A percentile compares a stretch with the other conserved stretches of the same genome.
These are phyloP conservation scores for Chaetura pelagica DNA, from an alignment of 2,113 vertebrate genomes.

Conservation along the genomic window DNA sequence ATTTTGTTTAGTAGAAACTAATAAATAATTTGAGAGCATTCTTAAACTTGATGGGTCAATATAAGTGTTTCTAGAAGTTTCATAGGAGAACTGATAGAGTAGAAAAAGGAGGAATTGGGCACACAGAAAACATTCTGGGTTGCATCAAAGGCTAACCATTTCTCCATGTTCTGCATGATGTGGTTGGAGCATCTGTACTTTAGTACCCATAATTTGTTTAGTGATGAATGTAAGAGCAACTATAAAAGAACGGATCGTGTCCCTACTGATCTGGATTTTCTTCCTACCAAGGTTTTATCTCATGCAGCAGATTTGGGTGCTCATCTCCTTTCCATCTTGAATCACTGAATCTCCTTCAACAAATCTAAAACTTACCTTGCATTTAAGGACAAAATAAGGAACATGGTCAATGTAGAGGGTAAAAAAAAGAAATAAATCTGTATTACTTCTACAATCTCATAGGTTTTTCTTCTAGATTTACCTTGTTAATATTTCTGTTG, in stretches of 20 bases:
- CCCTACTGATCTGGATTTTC: not conserved
- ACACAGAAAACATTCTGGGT: not conserved
- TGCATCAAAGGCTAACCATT: not conserved
- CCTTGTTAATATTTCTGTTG: not conserved
- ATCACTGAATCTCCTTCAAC: not conserved
- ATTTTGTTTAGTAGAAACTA: not conserved
- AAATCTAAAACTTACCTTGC: not conserved
- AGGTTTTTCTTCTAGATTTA: not conserved
- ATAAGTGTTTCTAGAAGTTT: not conserved
- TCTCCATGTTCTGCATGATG: not conserved
- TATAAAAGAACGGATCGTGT: not conserved
- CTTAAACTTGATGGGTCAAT: not conserved
- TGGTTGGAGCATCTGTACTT: not conserved
- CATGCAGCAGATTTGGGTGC: not conserved
- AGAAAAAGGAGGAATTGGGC: not conserved
- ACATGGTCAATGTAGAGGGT: rapidly evolving
- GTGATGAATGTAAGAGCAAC: not conserved
- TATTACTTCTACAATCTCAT: not conserved
- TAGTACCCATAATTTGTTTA: not conserved
- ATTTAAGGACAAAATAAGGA: not conserved
- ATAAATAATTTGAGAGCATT: not conserved
- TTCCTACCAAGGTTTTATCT: not conserved
- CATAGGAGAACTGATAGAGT: not conserved
- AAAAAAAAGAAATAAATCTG: not conserved
- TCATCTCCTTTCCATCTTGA: not conserved